These are phyloP conservation scores for Xanthorhoe spadicearia DNA, from an alignment of 2,888 invertebrate species.

Conservation along the genomic window DNA sequence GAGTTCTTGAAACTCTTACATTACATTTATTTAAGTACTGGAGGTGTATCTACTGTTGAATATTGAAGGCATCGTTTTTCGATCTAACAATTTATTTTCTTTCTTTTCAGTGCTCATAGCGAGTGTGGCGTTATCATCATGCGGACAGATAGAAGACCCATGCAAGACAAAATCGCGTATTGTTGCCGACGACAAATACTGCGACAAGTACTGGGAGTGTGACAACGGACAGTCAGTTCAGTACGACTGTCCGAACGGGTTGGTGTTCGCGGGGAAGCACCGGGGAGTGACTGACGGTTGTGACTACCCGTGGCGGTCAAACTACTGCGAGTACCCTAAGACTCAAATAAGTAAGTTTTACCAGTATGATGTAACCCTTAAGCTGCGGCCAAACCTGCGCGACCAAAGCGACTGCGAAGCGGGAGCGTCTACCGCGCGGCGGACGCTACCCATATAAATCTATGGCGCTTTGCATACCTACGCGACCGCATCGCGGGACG, in stretches of 20 bases:
- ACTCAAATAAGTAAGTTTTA: conserved; percentile 85
- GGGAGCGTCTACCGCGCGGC: too few species aligned
- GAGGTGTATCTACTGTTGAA: too few species aligned
- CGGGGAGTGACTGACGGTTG: conserved; percentile 95
- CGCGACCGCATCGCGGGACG: too few species aligned
- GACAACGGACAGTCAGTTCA: conserved; percentile 92
- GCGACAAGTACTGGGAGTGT: conserved; percentile 93
- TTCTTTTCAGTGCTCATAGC: conserved; percentile 64
- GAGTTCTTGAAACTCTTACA: too few species aligned
- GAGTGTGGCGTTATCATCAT: conserved; percentile 56
- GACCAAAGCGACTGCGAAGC: too few species aligned
- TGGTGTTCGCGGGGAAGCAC: conserved; percentile 95
- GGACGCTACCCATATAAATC: too few species aligned
- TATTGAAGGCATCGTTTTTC: too few species aligned
- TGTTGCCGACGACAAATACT: conserved; percentile 91
- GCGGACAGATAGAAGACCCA: conserved; percentile 88
- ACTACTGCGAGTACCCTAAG: conserved; percentile 90
- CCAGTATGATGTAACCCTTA: too few species aligned
- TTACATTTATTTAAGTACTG: too few species aligned
- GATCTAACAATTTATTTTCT: conserved; percentile 11
- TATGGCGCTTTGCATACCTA: too few species aligned
- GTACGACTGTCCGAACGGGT: conserved; percentile 95
- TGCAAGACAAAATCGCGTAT: conserved; percentile 92
- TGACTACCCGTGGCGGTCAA: conserved; percentile 95
- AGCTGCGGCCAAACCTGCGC: too few species aligned